Evolutionary conservation across 2,888 invertebrate genomes (phyloP), one percentile per base, ranked within the genome.

Genomic region (Ashinkailepas kermadecensis): DNA sequence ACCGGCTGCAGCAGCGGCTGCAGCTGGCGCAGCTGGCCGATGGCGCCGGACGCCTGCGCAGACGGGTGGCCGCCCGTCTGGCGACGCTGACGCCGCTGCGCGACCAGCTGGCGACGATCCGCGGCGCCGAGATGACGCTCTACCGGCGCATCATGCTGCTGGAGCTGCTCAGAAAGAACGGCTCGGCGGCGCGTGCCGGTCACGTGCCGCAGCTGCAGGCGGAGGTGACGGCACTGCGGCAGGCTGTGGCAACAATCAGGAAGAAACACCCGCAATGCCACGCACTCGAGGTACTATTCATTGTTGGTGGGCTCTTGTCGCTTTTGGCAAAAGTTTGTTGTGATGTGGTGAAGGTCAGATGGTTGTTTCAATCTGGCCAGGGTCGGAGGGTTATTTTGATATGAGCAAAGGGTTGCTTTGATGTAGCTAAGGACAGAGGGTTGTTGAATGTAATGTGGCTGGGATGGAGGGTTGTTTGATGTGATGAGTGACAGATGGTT

Each of bases 261-360:
- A 85, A 88, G n/a, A 85, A 86, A 23, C 86, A 88, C 54, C 88
- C 88, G 15, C 86, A 87, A 82, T 86, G 87, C 83, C 90, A 90
- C 83, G 90, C 89, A 83, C 84, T 85, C 23, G 86, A 87, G 81
- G 87, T 90, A 81, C 39, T 39, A 88, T 89, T 85, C 86, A 86
- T 74, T 39, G 39, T 39, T 39, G 39, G 39, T 4, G 39, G 39
- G 39, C 39, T 39, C 39, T 39, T 39, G 39, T 39, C 39, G 39
- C 39, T 39, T 4, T 39, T 39, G 4, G 39, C 39, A 39, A 1
- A 4, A 1, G 4, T 39, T 39, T 39, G 4, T 39, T 39, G 39
- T 39, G 39, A 39, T 39, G 39, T 39, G 39, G 39, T 39, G 39
- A 39, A 39, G 39, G 39, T 39, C 39, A 1, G 39, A 4, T 39